Conservation (phyloP, 2,797 vertebrate genomes). For the Iguana delicatissima region DNA sequence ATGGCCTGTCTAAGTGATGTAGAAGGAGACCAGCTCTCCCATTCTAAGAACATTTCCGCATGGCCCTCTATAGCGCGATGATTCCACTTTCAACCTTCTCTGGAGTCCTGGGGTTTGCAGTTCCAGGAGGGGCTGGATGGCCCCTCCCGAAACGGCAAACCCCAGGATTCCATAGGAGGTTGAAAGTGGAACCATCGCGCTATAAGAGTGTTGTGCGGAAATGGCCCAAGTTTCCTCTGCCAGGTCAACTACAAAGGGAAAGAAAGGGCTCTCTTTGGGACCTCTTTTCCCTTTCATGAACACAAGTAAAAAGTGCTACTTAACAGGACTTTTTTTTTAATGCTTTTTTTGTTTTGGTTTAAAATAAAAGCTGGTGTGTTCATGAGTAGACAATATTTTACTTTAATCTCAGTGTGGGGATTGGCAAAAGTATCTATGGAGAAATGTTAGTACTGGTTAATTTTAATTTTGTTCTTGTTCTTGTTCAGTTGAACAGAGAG, state of each 20-base stretch:
- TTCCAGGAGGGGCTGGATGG: too few relatives aligned
- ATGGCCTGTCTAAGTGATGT: not conserved
- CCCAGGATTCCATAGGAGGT: too few relatives aligned
- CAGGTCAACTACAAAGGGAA: not conserved
- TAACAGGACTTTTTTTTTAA: not conserved
- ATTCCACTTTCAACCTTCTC: too few relatives aligned
- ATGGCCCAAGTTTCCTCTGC: too few relatives aligned
- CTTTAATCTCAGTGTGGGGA: not conserved
- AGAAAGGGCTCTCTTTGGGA: not conserved
- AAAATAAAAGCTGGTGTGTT: slow-evolving; percentile 53
- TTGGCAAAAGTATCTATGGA: slow-evolving; percentile 27
- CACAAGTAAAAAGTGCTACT: not conserved
- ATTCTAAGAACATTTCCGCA: not conserved
- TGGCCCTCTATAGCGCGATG: too few relatives aligned
- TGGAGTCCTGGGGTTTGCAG: too few relatives aligned
- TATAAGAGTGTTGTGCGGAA: too few relatives aligned
- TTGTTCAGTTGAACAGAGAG: slow-evolving; percentile 16
- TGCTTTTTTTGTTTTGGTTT: not conserved
- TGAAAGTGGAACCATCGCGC: too few relatives aligned
- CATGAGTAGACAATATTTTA: slow-evolving; percentile 53
- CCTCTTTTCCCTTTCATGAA: not conserved
- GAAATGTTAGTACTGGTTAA: slow-evolving; percentile 7
- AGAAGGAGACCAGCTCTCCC: not conserved
- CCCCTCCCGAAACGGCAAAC: too few relatives aligned
- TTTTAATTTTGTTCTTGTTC: slow-evolving; percentile 44